Conservation (phyloP, 2,888 invertebrate genomes). For the Drosophila kuntzei region DNA sequence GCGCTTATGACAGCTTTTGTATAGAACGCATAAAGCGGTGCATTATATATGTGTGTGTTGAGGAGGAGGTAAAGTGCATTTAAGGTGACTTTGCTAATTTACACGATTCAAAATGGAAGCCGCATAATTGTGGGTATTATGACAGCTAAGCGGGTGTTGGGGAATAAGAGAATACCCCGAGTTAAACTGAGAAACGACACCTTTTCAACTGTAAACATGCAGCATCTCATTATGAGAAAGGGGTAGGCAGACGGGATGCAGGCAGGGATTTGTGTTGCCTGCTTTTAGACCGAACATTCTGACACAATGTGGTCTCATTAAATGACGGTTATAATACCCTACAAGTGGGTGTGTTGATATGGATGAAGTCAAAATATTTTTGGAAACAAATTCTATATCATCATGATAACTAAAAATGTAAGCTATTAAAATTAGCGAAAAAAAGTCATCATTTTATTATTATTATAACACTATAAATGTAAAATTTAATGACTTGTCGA, state of each 20-base stretch:
- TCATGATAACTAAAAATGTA: too few species aligned
- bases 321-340: slow-evolving; percentile 28
- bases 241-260: background rate
- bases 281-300: slow-evolving; percentile 21
- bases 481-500: too few species aligned
- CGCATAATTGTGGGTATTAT: slow-evolving; percentile 33
- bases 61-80: slow-evolving; percentile 35
- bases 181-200: slow-evolving; percentile 13
- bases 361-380: background rate
- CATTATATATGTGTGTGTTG: background rate
- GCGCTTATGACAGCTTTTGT: slow-evolving; percentile 51
- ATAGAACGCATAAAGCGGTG: background rate
- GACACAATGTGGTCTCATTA: slow-evolving; percentile 53
- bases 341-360: background rate
- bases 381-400: too few species aligned
- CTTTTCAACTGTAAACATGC: slow-evolving; percentile 28
- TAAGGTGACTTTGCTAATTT: slow-evolving; percentile 60
- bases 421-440: too few species aligned
- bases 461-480: too few species aligned
- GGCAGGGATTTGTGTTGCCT: slow-evolving; percentile 21
- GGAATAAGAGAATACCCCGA: slow-evolving; percentile 1
- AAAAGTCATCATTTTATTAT: too few species aligned
- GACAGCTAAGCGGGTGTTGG: slow-evolving; percentile 1
- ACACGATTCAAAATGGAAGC: slow-evolving; percentile 62
- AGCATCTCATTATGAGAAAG: slow-evolving; percentile 44